Percentiles rank a stretch among this genome's conserved stretches.
These are phyloP conservation scores for Thomomys bottae DNA, from an alignment of 2,113 vertebrate genomes.

Conservation along the genomic window DNA sequence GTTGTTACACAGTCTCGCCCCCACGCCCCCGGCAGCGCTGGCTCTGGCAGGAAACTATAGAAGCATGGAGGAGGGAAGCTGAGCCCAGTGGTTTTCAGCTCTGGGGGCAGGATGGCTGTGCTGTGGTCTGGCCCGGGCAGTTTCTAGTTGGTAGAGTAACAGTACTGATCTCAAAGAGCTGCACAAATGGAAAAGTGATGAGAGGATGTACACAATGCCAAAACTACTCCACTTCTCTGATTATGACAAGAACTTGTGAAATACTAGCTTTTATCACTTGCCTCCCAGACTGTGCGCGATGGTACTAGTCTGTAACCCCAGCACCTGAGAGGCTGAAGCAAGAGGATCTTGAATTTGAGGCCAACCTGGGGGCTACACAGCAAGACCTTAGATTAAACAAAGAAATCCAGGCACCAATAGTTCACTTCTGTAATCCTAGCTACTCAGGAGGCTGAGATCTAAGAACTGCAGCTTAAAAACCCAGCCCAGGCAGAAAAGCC, in stretches of 20 bases:
- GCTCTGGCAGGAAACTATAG: background rate
- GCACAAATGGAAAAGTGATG: background rate
- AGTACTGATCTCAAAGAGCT: background rate
- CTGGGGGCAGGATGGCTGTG: background rate
- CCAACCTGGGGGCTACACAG: background rate
- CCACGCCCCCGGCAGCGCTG: background rate
- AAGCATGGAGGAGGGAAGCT: background rate
- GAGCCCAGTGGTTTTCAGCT: background rate
- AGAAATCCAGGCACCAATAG: too few species aligned
- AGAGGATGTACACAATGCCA: background rate
- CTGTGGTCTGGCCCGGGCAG: background rate
- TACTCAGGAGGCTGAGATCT: too few species aligned
- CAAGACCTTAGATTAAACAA: background rate
- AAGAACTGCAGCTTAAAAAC: too few species aligned
- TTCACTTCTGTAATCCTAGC: too few species aligned
- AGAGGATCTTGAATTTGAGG: background rate
- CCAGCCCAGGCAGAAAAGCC: too few species aligned
- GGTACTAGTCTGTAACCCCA: background rate
- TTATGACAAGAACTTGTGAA: constrained; percentile 15
- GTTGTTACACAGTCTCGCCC: background rate
- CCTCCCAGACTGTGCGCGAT: background rate
- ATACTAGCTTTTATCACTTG: background rate
- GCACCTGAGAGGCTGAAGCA: background rate
- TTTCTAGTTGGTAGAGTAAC: background rate
- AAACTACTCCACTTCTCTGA: background rate